These are phyloP conservation scores for Drosophila mercatorum DNA, from an alignment of 2,888 invertebrate species.

Conservation along the genomic window DNA sequence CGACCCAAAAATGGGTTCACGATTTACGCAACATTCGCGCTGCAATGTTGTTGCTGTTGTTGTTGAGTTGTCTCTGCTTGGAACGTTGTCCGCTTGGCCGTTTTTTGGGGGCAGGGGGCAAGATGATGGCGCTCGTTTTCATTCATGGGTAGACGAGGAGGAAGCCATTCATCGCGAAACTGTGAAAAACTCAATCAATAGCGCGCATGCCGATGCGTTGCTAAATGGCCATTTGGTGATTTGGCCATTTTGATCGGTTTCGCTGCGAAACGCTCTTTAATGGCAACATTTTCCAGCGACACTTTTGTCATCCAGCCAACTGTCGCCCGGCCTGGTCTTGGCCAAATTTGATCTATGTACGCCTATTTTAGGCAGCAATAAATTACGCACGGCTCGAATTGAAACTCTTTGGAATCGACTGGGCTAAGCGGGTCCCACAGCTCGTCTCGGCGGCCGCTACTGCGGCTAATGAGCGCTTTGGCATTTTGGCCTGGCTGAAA, in stretches of 20 bases:
- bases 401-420: slow-evolving; percentile 34
- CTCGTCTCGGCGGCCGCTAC: slow-evolving; percentile 19
- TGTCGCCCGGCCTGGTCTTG: slow-evolving; percentile 32
- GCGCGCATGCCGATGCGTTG: slow-evolving; percentile 72
- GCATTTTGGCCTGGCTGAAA: slow-evolving; percentile 70
- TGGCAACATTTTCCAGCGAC: slow-evolving; percentile 61
- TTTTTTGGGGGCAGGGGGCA: background rate
- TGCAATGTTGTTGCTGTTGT: slow-evolving; percentile 35
- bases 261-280: slow-evolving; percentile 33
- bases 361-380: slow-evolving; percentile 70
- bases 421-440: slow-evolving; percentile 49
- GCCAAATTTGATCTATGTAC: slow-evolving; percentile 42
- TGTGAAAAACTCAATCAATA: slow-evolving; percentile 76
- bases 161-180: slow-evolving; percentile 58
- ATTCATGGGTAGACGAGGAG: slow-evolving; percentile 11
- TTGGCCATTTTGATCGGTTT: slow-evolving; percentile 36
- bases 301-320: slow-evolving; percentile 51
- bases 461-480: slow-evolving; percentile 73
- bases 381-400: slow-evolving; percentile 69
- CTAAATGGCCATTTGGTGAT: slow-evolving; percentile 64
- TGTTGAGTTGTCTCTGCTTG: slow-evolving; percentile 6
- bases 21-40: slow-evolving; percentile 50
- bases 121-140: slow-evolving; percentile 9
- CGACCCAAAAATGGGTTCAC: slow-evolving; percentile 42
- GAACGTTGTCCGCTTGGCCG: slow-evolving; percentile 21